Base-by-base conservation (phyloP, 1,140 invertebrate species). In the Brachystomella parvula region DNA sequence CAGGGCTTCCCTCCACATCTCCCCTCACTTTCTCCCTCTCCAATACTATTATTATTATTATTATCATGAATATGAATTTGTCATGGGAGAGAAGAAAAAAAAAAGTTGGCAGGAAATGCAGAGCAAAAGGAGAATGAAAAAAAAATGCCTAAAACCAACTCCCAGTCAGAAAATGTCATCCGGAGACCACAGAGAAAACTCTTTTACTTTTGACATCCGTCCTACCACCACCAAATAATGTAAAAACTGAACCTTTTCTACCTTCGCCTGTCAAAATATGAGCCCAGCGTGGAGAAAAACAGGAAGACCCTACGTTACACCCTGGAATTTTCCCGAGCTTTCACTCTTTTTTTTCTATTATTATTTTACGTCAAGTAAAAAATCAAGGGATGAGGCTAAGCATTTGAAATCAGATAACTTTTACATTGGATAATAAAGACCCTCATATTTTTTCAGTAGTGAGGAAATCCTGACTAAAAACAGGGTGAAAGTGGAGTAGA, bases 11-110 rank as follows among this genome's bases (percentile, higher is more conserved):
- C 30, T 66, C 24, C 53, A 56, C 39, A 56, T 64, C 63, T 33
- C 57, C 49, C 63, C 63, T 53, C 57, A 31, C 47, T 26, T 57
- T 33, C 24, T 35, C 63, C 49, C 49, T 56, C 29, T 47, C 24
- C 29, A 21, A 9, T 44, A 6, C 28, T 15, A 57, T 17, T 24
- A 30, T 28, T 44, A 63, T 47, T 47, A 53, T 15, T 15, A 53
- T 53, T 9, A 71, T 71, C 71, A 73, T 73, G 64, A 73, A 69
- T 53, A 6, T 9, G 49, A 53, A 53, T 53, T 73, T 73, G 69
- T 73, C 72, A 53, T 53, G 49, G 49, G 15, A 70, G 64, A 58
- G 66, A 71, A 66, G 69, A 67, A 69, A 58, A 68, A 71, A 66
- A 69, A 67, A 69, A 67, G 39, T 66, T 69, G 67, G 67, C 61